Evolutionary conservation across 1,140 invertebrate species (phyloP), one percentile per base, ranked within the genome.

Genomic region (Anthonomus grandis): DNA sequence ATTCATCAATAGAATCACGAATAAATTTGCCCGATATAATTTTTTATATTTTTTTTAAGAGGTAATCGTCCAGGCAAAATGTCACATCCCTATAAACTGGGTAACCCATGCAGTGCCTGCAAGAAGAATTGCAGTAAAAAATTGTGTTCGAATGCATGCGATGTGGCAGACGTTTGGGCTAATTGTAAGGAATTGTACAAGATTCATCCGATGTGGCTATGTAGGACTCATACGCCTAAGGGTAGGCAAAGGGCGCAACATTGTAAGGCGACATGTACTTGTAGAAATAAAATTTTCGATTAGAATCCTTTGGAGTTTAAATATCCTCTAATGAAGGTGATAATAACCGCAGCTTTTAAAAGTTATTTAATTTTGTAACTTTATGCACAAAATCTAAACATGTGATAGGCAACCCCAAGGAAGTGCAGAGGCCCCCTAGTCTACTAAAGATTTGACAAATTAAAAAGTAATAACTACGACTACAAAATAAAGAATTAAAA

Each of bases 141-240:
- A 64, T 79, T 91, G 0, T 91, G 89, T 72, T 85, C 82, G 17
- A 91, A 91, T 76, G 68, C 81, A 0, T 91, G 89, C 69, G 78
- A 79, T 8, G 79, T 79, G 48, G 82, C 79, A 22, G 87, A 90
- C 68, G 72, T 81, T 12, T 90, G 82, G 82, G 79, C 81, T 25
- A 91, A 91, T 71, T 91, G 89, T 67, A 74, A 74, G 31, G 78
- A 87, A 44, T 75, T 90, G 9, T 71, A 79, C 42, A 67, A 69
- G 34, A 78, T 78, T 12, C 82, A 79, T 70, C 76, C 78, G 0
- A 63, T 70, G 8, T 87, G 85, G 85, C 72, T 87, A 2, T 88
- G 86, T 66, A 69, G 79, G 31, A 79, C 75, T 25, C 72, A 76
- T 27, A 81, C 79, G 1, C 57, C 75, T 10, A 74, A 83, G 57